Evolutionary conservation across 2,888 invertebrate genomes (phyloP), one percentile per base, ranked within the genome.

Genomic region (Conomelus anceps): DNA sequence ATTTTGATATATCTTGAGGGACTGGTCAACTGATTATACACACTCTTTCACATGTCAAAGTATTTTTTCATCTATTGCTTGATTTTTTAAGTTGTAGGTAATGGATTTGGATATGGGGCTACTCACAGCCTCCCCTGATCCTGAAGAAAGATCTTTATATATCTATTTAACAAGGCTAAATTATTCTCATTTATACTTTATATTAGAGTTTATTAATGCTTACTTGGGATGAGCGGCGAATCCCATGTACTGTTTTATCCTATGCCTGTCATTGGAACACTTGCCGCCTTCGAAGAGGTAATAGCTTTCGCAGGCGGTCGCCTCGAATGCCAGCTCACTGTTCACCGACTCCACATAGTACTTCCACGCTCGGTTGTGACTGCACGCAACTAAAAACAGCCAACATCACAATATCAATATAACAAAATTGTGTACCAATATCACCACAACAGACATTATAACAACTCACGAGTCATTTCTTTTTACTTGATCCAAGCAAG

Each of bases 361-460:
- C 90, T 95, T 94, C 97, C 97, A 97, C 0, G 97, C 95, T 63
- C 97, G 95, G 91, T 96, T 95, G 93, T 97, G 97, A 91, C 97
- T 97, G 94, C 97, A 97, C 13, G 96, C 96, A n/a, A n/a, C n/a
- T n/a, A n/a, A n/a, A n/a, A 92, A 96, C 97, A 97, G 90, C 7
- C 41, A 89, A 24, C n/a, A 90, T 89, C 88, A 89, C 34, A 23
- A 11, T 20, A 24, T 26, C n/a, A 23, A 87, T 63, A 87, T 89
- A 9, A 85, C n/a, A 89, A 88, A 63, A 87, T 84, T 26, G 29
- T 41, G 17, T 13, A 13, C 13, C 41, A 41, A 41, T 13, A 41
- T 13, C 17, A 84, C 3, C 13, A 84, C 26, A 26, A 26, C 26
- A 26, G 6, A 26, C 26, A 7, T 26, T n/a, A n/a, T 4, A 26